phyloP scores from a whole-genome alignment of 2,888 invertebrate species.

The Argyresthia albistria region DNA sequence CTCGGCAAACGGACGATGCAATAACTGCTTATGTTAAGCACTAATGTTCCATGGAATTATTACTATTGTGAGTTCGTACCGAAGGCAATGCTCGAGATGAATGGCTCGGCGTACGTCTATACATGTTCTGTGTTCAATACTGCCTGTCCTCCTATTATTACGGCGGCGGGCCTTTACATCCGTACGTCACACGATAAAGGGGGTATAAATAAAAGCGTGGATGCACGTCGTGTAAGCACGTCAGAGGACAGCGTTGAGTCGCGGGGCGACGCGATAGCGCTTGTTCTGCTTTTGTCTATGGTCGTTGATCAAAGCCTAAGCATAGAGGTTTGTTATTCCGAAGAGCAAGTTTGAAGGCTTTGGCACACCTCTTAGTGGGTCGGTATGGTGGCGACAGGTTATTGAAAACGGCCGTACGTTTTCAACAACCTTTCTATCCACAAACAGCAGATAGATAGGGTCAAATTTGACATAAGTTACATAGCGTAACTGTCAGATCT shows the following conservation, averaged over 20 bases:
- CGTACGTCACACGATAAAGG: conserved; percentile 40
- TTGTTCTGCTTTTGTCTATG: too few relatives aligned
- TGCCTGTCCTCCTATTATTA: conserved; percentile 52
- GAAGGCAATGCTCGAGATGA: conserved; percentile 25
- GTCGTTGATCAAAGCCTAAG: too few relatives aligned
- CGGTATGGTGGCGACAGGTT: too few relatives aligned
- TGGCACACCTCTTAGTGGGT: too few relatives aligned
- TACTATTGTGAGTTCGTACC: conserved; percentile 23
- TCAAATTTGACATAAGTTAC: too few relatives aligned
- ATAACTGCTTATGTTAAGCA: background rate
- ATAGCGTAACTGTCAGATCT: too few relatives aligned
- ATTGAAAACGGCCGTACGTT: too few relatives aligned
- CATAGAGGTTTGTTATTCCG: too few relatives aligned
- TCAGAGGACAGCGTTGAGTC: background rate
- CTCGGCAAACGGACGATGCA: background rate
- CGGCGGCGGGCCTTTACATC: conserved; percentile 48
- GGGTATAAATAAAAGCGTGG: conserved; percentile 39
- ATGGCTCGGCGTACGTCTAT: conserved; percentile 27
- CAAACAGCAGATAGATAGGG: too few relatives aligned
- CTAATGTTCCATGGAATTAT: conserved; percentile 24
- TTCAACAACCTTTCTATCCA: too few relatives aligned
- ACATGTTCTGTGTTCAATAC: conserved; percentile 33
- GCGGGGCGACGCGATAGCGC: too few relatives aligned
- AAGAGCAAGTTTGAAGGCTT: too few relatives aligned
- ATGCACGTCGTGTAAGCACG: conserved; percentile 35